Evolutionary conservation across 2,113 vertebrate species (phyloP), one percentile per base, ranked within the genome.

Genomic region (Carlito syrichta): DNA sequence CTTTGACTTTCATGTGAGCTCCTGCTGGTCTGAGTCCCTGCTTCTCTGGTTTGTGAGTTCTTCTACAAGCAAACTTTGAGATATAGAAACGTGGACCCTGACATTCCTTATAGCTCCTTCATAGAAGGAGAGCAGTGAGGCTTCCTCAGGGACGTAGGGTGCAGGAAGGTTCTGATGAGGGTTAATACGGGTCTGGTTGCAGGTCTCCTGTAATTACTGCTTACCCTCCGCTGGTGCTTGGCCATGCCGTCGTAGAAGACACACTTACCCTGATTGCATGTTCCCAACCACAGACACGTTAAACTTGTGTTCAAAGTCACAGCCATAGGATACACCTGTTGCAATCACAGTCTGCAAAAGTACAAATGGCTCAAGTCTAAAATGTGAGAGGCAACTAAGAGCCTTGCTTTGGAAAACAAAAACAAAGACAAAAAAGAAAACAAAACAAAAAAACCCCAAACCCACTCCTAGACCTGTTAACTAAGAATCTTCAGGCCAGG

Each of bases 331-430:
- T 84, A 99, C 35, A 30, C 99, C 99, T 96, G 99, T 98, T 54
- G 99, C 99, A 7, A 99, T 98, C 86, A 99, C 95, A 13, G 99
- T 99, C 99, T 99, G 98, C n/a, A 98, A 98, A 91, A 32, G 84
- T 98, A 82, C 22, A 98, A 96, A 90, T 63, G 95, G 86, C 1
- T 5, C 58, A 16, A 8, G 43, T 98, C 95, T 98, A 94, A 73
- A 86, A 93, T 8, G 32, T 54, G 62, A 94, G 56, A 38, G 38
- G 32, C 52, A 86, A 82, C 38, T 40, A 86, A 62, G 5, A 91
- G 8, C 48, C 48, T 88, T 87, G 38, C 43, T 89, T 89, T 66
- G 20, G 38, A 71, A 94, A 38, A n/a, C n/a, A n/a, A n/a, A n/a
- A n/a, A n/a, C n/a, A n/a, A n/a, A n/a, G n/a, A n/a, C n/a, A n/a